phyloP scores from a whole-genome alignment of 2,113 vertebrate species.

The Bufo gargarizans region DNA sequence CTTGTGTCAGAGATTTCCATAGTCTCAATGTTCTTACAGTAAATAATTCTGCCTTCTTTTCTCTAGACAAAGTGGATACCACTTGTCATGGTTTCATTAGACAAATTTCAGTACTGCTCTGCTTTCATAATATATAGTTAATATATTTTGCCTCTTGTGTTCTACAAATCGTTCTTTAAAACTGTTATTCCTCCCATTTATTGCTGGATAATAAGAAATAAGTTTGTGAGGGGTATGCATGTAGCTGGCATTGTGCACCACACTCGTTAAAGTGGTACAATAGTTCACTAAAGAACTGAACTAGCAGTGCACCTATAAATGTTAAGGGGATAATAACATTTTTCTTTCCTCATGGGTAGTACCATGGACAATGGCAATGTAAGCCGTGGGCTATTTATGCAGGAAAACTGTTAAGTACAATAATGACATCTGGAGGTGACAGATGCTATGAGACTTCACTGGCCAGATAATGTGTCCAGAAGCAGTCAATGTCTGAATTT shows the following conservation, averaged over 20 bases:
- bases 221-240: not conserved
- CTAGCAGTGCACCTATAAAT: not conserved
- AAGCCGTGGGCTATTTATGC: not conserved
- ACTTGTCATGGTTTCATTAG: too few relatives aligned
- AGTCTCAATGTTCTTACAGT: too few relatives aligned
- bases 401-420: constrained; percentile 4
- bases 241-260: not conserved
- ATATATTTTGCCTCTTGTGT: too few relatives aligned
- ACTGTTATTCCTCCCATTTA: not conserved
- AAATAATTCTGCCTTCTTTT: too few relatives aligned
- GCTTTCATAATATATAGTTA: too few relatives aligned
- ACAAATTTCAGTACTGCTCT: too few relatives aligned
- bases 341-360: not conserved
- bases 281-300: not conserved
- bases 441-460: not conserved
- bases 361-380: not conserved
- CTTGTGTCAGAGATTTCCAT: too few relatives aligned
- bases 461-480: constrained; percentile 3
- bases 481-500: not conserved
- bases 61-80: too few relatives aligned
- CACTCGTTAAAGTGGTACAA: not conserved
- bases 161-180: not conserved
- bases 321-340: not conserved
- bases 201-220: not conserved
- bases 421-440: not conserved